Percentiles rank a stretch among this genome's conserved stretches.
Conservation (phyloP, 2,113 vertebrate species). For the Martes martes region DNA sequence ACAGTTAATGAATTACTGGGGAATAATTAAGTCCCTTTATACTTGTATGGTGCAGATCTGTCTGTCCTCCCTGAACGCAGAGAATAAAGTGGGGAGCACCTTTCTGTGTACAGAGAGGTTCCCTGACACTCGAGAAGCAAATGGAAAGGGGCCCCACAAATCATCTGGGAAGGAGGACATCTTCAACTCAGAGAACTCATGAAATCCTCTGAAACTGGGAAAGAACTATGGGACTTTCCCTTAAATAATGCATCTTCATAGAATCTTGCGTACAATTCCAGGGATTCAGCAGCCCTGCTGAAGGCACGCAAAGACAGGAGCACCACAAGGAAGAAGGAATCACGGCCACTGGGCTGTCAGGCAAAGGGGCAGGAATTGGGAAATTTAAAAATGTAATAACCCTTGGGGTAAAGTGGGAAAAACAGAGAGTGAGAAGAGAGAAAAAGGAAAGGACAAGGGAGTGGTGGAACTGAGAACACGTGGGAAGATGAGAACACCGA, state of each 20-base stretch:
- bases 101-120: not conserved
- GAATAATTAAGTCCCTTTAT: not conserved
- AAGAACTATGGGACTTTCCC: not conserved
- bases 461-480: not conserved
- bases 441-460: not conserved
- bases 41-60: too few species aligned
- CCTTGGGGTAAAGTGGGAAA: not conserved
- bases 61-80: not conserved
- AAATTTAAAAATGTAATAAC: not conserved
- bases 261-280: not conserved
- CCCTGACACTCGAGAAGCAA: not conserved
- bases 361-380: not conserved
- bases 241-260: not conserved
- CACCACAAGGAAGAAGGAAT: not conserved
- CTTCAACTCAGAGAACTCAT: not conserved
- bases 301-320: not conserved
- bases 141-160: not conserved
- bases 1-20: not conserved
- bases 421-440: not conserved
- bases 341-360: not conserved
- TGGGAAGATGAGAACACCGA: not conserved
- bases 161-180: not conserved
- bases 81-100: not conserved
- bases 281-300: not conserved
- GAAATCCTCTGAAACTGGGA: not conserved